A percentile compares a stretch with the other conserved stretches of the same genome.
These are phyloP conservation scores for Bombyx mori DNA, from an alignment of 1,140 invertebrate species.

Conservation along the genomic window DNA sequence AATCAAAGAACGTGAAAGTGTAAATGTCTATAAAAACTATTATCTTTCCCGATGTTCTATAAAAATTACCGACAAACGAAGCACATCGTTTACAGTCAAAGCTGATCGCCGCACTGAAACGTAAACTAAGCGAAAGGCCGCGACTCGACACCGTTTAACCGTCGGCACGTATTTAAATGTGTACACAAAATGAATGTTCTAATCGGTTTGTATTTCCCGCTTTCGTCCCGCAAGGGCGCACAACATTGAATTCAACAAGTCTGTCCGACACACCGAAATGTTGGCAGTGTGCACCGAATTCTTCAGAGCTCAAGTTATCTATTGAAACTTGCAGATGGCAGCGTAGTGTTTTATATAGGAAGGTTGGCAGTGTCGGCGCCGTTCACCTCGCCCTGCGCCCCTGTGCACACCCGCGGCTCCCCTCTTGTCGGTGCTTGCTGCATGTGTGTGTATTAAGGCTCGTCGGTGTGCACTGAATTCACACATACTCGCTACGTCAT, in stretches of 20 bases:
- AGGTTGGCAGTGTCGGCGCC: constrained; percentile 39
- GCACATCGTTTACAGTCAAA: constrained; percentile 30
- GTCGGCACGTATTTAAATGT: constrained; percentile 16
- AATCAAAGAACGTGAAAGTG: constrained; percentile 58
- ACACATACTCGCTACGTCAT: constrained; percentile 27
- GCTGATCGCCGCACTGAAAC: background rate
- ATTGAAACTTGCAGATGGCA: constrained; percentile 70
- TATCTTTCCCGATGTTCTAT: constrained; percentile 32
- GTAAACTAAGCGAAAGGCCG: too few species aligned
- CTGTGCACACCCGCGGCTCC: constrained; percentile 12
- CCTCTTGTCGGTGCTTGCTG: constrained; percentile 14
- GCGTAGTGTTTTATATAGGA: constrained; percentile 62
- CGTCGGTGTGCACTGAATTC: constrained; percentile 28
- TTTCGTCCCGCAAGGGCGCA: constrained; percentile 37
- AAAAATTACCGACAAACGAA: constrained; percentile 31
- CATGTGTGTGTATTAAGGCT: constrained; percentile 26
- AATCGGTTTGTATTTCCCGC: constrained; percentile 49
- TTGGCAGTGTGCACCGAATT: constrained; percentile 58
- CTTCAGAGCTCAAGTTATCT: constrained; percentile 61
- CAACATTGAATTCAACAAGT: constrained; percentile 52
- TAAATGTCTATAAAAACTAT: constrained; percentile 47
- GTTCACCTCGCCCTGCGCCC: constrained; percentile 20
- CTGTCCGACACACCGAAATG: constrained; percentile 42
- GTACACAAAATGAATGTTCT: constrained; percentile 25
- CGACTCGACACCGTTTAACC: constrained; percentile 42